phyloP scores from a whole-genome alignment of 2,888 invertebrate species.

The Pheosia tremula region DNA sequence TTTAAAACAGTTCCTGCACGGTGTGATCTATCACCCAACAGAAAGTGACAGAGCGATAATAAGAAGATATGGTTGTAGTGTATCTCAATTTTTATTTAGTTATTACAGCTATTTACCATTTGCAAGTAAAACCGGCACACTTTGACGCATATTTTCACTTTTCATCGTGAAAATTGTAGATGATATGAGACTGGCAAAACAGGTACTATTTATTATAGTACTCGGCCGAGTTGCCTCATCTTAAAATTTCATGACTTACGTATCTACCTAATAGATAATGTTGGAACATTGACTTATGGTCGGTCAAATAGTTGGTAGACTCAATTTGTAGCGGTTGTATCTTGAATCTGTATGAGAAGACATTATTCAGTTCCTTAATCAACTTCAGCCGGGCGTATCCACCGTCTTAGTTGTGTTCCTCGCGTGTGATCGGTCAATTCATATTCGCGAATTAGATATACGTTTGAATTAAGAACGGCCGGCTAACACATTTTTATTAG shows the following conservation, averaged over 20 bases:
- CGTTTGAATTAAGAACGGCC: slow-evolving; percentile 52
- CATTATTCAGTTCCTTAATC: too few species aligned
- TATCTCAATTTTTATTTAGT: too few species aligned
- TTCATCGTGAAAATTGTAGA: slow-evolving; percentile 60
- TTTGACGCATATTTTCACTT: slow-evolving; percentile 67
- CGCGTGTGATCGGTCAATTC: slow-evolving; percentile 37
- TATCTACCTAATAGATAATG: too few species aligned
- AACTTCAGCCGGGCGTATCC: too few species aligned
- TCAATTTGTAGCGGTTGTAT: too few species aligned
- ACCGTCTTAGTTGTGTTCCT: slow-evolving; percentile 7
- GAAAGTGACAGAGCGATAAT: too few species aligned
- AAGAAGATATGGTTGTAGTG: too few species aligned
- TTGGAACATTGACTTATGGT: too few species aligned
- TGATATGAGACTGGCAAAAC: slow-evolving; percentile 29
- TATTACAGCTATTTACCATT: slow-evolving; percentile 12
- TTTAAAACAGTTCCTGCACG: neutral
- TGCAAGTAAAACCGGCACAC: slow-evolving; percentile 32
- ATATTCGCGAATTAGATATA: slow-evolving; percentile 38
- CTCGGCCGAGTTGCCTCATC: too few species aligned
- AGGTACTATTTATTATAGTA: slow-evolving; percentile 36
- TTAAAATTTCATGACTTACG: too few species aligned
- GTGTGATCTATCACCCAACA: neutral
- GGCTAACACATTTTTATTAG: slow-evolving; percentile 41
- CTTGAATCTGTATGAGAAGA: too few species aligned
- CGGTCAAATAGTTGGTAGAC: too few species aligned